phyloP scores from a whole-genome alignment of 1,140 invertebrate genomes.

The Achroia grisella region DNA sequence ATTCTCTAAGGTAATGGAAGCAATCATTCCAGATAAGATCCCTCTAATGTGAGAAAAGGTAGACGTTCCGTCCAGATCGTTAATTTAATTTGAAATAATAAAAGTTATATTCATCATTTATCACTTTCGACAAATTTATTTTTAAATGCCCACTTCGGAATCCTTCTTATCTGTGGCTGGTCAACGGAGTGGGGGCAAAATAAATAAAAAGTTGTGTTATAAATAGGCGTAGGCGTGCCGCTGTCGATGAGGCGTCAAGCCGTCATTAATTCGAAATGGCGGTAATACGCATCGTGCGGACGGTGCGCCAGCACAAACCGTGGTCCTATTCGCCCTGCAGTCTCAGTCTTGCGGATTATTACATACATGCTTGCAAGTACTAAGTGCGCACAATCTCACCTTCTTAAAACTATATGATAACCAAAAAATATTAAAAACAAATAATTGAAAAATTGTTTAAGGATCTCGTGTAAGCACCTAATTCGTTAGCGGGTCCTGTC shows the following conservation, averaged over 20 bases:
- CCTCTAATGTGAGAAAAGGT: constrained; percentile 71
- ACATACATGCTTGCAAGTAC: no score
- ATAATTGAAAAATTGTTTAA: constrained; percentile 13
- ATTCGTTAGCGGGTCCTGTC: constrained; percentile 67
- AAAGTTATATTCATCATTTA: constrained; percentile 70
- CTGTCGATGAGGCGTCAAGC: constrained; percentile 42
- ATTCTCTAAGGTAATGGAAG: constrained; percentile 66
- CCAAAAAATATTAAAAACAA: constrained; percentile 5
- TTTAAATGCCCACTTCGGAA: constrained; percentile 60
- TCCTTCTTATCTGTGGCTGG: constrained; percentile 52
- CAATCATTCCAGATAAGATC: constrained; percentile 71
- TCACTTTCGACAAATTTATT: constrained; percentile 72
- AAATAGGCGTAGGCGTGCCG: constrained; percentile 49
- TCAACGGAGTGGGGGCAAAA: constrained; percentile 38
- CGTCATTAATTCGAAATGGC: constrained; percentile 30
- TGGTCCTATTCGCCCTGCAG: no score
- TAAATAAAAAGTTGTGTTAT: constrained; percentile 37
- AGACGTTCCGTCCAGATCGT: constrained; percentile 60
- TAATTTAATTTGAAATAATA: constrained; percentile 73
- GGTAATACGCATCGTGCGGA: no score
- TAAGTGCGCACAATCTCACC: no score
- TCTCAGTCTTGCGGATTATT: no score
- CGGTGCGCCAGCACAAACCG: neutral
- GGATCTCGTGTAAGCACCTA: constrained; percentile 52
- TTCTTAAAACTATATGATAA: neutral